Evolutionary conservation across 92 coral and sea anemone genomes (phyloP).

Genomic region (Pocillopora grandis): DNA sequence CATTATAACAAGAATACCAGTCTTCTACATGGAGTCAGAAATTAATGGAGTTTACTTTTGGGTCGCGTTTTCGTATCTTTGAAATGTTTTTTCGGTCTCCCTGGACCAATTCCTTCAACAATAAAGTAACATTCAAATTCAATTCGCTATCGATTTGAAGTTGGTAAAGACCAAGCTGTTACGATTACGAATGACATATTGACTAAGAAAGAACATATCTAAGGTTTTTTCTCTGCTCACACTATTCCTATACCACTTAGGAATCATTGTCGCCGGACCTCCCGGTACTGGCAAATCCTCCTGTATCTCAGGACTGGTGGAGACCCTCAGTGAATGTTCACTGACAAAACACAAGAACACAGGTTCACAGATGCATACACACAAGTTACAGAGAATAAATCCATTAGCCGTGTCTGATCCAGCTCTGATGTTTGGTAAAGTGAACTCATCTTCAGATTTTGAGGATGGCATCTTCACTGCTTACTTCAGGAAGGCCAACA

Average conservation of each 20-base stretch:
- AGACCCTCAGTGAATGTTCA: constrained; percentile 88
- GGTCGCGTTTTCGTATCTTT: too few relatives aligned
- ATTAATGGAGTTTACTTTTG: too few relatives aligned
- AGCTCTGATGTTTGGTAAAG: constrained; percentile 91
- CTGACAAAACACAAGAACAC: constrained; percentile 92
- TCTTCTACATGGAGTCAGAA: too few relatives aligned
- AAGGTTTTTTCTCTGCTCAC: neutral
- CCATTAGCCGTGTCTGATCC: constrained; percentile 95
- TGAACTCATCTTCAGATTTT: constrained; percentile 81
- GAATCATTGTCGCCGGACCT: constrained; percentile 90
- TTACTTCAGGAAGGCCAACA: constrained; percentile 95
- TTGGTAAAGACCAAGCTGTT: too few relatives aligned
- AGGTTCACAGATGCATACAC: constrained; percentile 90
- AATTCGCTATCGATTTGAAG: too few relatives aligned
- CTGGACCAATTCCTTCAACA: too few relatives aligned
- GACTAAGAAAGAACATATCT: neutral
- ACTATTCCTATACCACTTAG: constrained; percentile 18
- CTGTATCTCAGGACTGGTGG: constrained; percentile 88
- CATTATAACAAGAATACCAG: too few relatives aligned
- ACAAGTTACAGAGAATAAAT: constrained; percentile 86
- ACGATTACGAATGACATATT: neutral
- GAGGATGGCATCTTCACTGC: constrained; percentile 95
- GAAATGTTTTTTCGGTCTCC: too few relatives aligned
- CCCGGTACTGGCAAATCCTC: constrained; percentile 96
- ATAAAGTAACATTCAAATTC: too few relatives aligned